Base-by-base conservation (phyloP, 2,113 vertebrate genomes). In the Crocuta crocuta region DNA sequence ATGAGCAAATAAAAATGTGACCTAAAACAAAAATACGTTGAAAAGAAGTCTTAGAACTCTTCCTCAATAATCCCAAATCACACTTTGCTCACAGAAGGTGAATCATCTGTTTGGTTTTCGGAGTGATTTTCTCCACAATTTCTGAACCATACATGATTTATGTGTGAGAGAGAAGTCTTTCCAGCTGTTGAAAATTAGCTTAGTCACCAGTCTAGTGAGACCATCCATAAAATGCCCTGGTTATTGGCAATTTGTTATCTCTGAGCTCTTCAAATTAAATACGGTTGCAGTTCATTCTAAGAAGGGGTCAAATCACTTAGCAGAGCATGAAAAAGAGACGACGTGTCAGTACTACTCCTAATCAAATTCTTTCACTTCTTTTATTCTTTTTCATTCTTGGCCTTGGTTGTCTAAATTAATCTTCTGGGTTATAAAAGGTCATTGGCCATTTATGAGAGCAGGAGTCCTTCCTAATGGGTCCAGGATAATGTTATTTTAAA, bases 281-380 rank as follows among this genome's bases (percentile, higher is more conserved):
- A 63, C 15, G 48, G 70, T 65, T 89, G 65, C 35, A 17, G 89
- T 65, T 95, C 89, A 71, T 94, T 93, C 48, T 4, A 4, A 95
- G 86, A 96, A 93, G 39, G 50, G 79, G 89, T 95, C 89, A 91
- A 90, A 76, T 92, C 89, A 90, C 92, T 95, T 78, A 97, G 82
- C 78, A 53, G 84, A 81, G 55, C 55, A 63, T 71, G 66, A 70
- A 91, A 55, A 84, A 91, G 33, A 96, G 48, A 92, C 78, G 68
- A 61, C 2, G 0, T 39, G 33, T 95, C 48, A 55, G 33, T 24
- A 71, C 35, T 19, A 43, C 84, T 66, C 50, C 95, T 94, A 80
- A 73, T 95, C 73, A 96, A 61, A 74, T 87, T 86, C 61, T 86
- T 96, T 92, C 79, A 39, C 83, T 90, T 88, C 71, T 88, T 86